These are phyloP conservation scores for Asteroscopus sphinx DNA, from an alignment of 2,888 invertebrate species.

Conservation along the genomic window DNA sequence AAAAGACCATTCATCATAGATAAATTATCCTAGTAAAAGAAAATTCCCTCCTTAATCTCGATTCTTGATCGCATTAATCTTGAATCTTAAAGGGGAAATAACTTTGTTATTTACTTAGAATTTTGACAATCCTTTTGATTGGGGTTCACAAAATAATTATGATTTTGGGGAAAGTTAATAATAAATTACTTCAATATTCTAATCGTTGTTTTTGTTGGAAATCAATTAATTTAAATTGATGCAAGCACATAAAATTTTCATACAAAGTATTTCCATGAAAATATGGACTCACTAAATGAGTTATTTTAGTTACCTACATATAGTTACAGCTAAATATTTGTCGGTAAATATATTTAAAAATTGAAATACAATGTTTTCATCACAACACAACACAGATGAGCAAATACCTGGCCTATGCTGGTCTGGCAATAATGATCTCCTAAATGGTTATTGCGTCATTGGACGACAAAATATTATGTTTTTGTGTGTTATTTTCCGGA, in stretches of 20 bases:
- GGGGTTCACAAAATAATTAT: not conserved
- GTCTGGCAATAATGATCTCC: constrained; percentile 32
- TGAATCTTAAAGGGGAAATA: constrained; percentile 43
- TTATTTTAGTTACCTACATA: too few species aligned
- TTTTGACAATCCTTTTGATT: constrained; percentile 29
- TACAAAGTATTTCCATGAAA: not conserved
- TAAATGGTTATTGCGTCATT: constrained; percentile 47
- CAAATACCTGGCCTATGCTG: constrained; percentile 44
- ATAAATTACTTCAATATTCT: too few species aligned
- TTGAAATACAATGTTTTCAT: constrained; percentile 38
- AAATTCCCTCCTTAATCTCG: constrained; percentile 33
- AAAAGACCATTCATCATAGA: constrained; percentile 23
- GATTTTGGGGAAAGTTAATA: too few species aligned
- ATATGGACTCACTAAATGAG: not conserved
- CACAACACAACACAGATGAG: constrained; percentile 22
- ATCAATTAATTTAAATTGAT: too few species aligned
- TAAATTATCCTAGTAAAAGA: constrained; percentile 24
- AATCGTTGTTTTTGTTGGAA: too few species aligned
- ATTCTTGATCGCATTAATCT: constrained; percentile 36
- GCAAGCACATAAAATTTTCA: too few species aligned
- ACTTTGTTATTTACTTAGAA: constrained; percentile 28
- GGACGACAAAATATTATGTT: constrained; percentile 27
- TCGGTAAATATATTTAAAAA: constrained; percentile 20
- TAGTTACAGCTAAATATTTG: not conserved
- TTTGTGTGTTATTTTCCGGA: constrained; percentile 26